Base-by-base conservation (phyloP, 1,140 invertebrate species). In the Bombus superbus region DNA sequence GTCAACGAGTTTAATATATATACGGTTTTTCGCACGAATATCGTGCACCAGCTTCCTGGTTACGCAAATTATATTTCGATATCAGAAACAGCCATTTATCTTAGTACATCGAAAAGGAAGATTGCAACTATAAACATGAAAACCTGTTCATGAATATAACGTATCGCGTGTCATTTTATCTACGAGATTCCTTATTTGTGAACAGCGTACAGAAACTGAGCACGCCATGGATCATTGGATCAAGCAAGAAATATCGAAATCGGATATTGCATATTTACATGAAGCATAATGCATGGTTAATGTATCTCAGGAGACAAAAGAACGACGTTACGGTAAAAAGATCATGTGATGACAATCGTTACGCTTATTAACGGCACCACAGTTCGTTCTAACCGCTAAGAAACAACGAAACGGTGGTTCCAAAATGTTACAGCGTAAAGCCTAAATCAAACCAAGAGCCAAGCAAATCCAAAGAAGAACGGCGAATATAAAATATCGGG, bases 401-500 rank as follows among this genome's bases (percentile, higher is more conserved):
- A 28, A 15, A 79, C 25, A 44, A n/a, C 40, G 18, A 38, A 22
- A 13, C 42, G 42, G 22, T 10, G 64, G 35, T 68, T 69, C 44
- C 22, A 32, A 81, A 72, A 18, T 22, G 42, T 22, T 28, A 53
- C 6, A 6, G 9, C 9, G 38, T 38, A 6, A 32, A 10, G 66
- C 38, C 38, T 59, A 40, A 69, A 71, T 84, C 74, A 84, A 84
- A 13, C 32, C 64, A 32, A 35, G 13, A 44, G 42, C 8, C 28
- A 28, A 47, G 42, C 28, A 15, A 18, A 32, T 22, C 42, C 3
- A 53, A 62, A 80, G 68, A 73, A 28, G 53, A 80, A 85, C 57
- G 66, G 66, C 15, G 88, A 77, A 86, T 77, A 79, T 89, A 83
- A 89, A 89, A 86, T 89, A 89, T 89, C 74, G 73, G 11, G 57